A percentile compares a stretch with the other conserved stretches of the same genome.
These are phyloP conservation scores for Bradysia coprophila DNA, from an alignment of 1,140 invertebrate genomes.

Conservation along the genomic window DNA sequence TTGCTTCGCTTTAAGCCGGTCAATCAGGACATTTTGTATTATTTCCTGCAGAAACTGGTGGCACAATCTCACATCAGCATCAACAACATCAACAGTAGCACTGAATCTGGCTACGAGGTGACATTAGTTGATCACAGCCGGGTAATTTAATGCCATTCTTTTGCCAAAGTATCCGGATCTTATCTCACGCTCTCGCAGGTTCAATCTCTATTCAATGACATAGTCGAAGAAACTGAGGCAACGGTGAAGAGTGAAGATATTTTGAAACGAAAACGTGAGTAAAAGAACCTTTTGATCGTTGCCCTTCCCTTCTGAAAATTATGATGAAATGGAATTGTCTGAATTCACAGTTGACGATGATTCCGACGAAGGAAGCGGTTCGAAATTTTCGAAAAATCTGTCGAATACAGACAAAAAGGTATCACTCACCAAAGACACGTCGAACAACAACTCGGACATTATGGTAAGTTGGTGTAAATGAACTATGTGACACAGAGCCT, in stretches of 20 bases:
- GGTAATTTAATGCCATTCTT: too few species aligned
- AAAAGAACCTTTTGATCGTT: conserved; percentile 1
- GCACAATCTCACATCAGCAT: conserved; percentile 60
- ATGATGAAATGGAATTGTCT: too few species aligned
- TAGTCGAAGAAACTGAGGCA: conserved; percentile 14
- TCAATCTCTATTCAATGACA: conserved; percentile 44
- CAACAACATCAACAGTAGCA: conserved; percentile 38
- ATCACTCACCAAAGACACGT: conserved; percentile 23
- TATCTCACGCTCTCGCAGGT: too few species aligned
- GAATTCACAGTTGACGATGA: conserved; percentile 17
- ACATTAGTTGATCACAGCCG: conserved; percentile 50
- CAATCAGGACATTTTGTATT: conserved; percentile 42
- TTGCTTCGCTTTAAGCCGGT: conserved; percentile 34
- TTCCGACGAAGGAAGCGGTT: conserved; percentile 16
- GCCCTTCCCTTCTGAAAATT: too few species aligned
- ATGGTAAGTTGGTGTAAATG: too few species aligned
- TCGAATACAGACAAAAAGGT: background rate
- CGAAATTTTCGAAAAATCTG: conserved; percentile 19
- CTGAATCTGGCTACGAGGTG: conserved; percentile 36
- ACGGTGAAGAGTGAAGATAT: conserved; percentile 24
- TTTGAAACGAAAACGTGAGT: conserved; percentile 24
- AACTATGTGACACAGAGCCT: too few species aligned
- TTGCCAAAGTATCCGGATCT: too few species aligned
- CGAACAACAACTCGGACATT: conserved; percentile 37
- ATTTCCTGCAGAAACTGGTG: conserved; percentile 72